phyloP scores from a whole-genome alignment of 1,140 invertebrate species.

The Aporrectodea caliginosa region DNA sequence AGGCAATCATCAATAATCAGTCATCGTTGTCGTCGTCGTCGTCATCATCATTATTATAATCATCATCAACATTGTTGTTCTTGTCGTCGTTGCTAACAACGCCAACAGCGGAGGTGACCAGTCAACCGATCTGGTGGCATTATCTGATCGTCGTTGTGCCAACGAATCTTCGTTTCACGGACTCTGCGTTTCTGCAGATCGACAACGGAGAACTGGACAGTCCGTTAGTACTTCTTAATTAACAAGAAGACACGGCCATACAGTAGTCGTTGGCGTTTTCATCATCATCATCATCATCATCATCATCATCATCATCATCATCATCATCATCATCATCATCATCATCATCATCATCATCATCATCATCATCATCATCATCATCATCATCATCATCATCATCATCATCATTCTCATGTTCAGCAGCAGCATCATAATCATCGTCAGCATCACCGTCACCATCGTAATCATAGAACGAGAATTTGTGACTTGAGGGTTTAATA shows the following conservation, averaged over 20 bases:
- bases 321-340: conserved; percentile 2
- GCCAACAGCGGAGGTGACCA: neutral
- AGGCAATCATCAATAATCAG: no score
- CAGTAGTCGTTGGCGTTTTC: neutral
- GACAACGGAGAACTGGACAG: conserved; percentile 8
- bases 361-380: conserved; percentile 2
- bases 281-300: conserved; percentile 3
- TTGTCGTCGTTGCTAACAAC: neutral
- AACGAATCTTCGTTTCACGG: conserved; percentile 20
- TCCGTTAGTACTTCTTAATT: neutral
- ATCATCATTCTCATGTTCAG: neutral
- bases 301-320: conserved; percentile 2
- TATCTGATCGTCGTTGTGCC: conserved; percentile 25
- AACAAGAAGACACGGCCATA: no score
- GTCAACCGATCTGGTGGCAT: conserved; percentile 35
- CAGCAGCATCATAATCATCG: neutral
- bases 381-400: neutral
- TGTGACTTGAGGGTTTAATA: no score
- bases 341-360: conserved; percentile 3
- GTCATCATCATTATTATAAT: no score
- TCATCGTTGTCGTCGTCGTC: no score
- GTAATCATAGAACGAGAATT: no score
- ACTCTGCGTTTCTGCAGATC: conserved; percentile 26
- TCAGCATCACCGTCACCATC: neutral
- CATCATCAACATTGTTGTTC: no score